A percentile compares a stretch with the other conserved stretches of the same genome.
Evolutionary conservation across 1,140 invertebrate species (phyloP).

Genomic region (Sminthurides bifidus): DNA sequence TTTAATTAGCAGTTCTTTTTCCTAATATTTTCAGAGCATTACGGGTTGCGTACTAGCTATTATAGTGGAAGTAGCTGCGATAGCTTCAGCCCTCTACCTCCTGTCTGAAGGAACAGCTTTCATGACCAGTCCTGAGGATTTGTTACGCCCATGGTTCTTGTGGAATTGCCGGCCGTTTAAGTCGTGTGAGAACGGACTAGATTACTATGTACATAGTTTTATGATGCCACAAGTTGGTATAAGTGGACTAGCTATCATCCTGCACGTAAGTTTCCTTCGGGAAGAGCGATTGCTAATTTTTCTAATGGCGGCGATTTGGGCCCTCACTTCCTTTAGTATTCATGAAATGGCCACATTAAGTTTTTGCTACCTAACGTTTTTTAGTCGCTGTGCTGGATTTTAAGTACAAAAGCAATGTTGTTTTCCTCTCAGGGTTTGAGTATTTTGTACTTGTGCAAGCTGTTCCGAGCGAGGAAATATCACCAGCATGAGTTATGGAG

Average conservation of each 20-base stretch:
- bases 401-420: not conserved
- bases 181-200: not conserved
- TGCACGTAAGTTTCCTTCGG: slow-evolving; percentile 9
- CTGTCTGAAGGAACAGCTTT: not conserved
- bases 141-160: slow-evolving; percentile 3
- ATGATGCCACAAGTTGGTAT: slow-evolving; percentile 9
- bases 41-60: not conserved
- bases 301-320: not conserved
- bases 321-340: not conserved
- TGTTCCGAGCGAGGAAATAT: not conserved
- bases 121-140: slow-evolving; percentile 8
- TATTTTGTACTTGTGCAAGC: not conserved
- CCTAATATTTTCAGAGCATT: not conserved
- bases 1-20: not conserved
- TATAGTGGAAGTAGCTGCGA: slow-evolving; percentile 4
- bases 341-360: not conserved
- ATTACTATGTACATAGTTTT: not conserved
- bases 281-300: too few species aligned
- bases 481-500: not conserved
- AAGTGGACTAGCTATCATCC: not conserved
- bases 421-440: not conserved
- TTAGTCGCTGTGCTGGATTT: not conserved
- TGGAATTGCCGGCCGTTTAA: not conserved
- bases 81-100: slow-evolving; percentile 2
- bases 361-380: not conserved